These are phyloP conservation scores for Boloria euphrosyne DNA, from an alignment of 2,888 invertebrate genomes.

Conservation along the genomic window DNA sequence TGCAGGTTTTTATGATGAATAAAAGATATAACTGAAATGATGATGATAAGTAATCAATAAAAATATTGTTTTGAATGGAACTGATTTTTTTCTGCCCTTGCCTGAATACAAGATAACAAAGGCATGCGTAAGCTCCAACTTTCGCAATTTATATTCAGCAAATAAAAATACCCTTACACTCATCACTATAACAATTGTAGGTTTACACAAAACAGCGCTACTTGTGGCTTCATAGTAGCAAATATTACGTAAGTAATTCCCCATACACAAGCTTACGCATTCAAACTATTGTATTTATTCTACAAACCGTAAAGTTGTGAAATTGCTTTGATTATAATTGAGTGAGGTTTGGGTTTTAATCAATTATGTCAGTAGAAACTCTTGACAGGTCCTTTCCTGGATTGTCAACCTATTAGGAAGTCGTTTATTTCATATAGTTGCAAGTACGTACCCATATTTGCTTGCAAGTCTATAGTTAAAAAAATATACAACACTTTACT, in stretches of 20 bases:
- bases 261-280: slow-evolving; percentile 8
- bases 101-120: slow-evolving; percentile 3
- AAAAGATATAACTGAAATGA: slow-evolving; percentile 6
- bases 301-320: slow-evolving; percentile 11
- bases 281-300: slow-evolving; percentile 22
- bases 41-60: neutral
- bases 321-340: slow-evolving; percentile 28
- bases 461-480: neutral
- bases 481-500: too few species aligned
- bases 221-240: slow-evolving; percentile 5
- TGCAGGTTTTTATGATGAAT: slow-evolving; percentile 10
- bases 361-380: slow-evolving; percentile 35
- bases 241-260: neutral
- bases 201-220: slow-evolving; percentile 1
- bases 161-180: slow-evolving; percentile 4
- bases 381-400: slow-evolving; percentile 28
- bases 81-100: slow-evolving; percentile 4
- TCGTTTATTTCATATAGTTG: neutral
- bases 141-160: slow-evolving; percentile 14
- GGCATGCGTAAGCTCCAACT: neutral
- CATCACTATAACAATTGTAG: neutral
- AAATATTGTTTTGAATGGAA: slow-evolving; percentile 10
- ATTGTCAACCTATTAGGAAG: slow-evolving; percentile 5
- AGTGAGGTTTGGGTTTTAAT: slow-evolving; percentile 31
- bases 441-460: neutral